Percentiles rank a stretch among this genome's conserved stretches.
phyloP scores from a whole-genome alignment of 2,888 invertebrate species.

The Parthenolecanium corni region DNA sequence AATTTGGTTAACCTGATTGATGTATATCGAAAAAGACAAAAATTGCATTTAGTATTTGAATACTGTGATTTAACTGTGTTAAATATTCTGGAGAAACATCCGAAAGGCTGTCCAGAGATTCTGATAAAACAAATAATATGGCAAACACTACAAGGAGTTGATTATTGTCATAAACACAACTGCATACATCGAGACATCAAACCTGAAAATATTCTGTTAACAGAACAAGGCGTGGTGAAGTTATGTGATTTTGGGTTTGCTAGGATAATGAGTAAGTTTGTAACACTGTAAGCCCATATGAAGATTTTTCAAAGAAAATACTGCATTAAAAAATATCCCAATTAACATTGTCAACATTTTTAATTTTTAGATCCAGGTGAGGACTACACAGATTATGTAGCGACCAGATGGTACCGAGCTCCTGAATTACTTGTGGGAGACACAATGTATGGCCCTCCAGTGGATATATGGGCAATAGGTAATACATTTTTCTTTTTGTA shows the following conservation, averaged over 20 bases:
- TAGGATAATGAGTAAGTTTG: conserved; percentile 67
- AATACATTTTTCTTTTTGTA: no score
- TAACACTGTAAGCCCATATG: no score
- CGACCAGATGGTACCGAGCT: conserved; percentile 96
- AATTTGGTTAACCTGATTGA: conserved; percentile 94
- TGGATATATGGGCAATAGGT: conserved; percentile 98
- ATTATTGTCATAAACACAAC: conserved; percentile 93
- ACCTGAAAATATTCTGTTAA: conserved; percentile 95
- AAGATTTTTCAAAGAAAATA: neutral
- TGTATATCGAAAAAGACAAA: conserved; percentile 89
- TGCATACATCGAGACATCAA: conserved; percentile 96
- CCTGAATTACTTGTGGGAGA: conserved; percentile 96
- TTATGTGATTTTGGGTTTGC: conserved; percentile 99
- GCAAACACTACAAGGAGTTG: conserved; percentile 90
- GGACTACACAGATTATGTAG: conserved; percentile 98
- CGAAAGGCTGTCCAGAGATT: conserved; percentile 80
- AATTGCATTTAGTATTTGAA: conserved; percentile 95
- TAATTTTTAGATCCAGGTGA: conserved; percentile 67
- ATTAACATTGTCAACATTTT: no score
- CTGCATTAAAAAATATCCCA: no score
- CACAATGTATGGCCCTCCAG: conserved; percentile 78
- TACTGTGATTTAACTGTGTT: conserved; percentile 96
- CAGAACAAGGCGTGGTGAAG: conserved; percentile 85
- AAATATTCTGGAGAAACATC: conserved; percentile 89
- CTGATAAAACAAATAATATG: conserved; percentile 84